Base-by-base conservation (phyloP, 2,888 invertebrate species). In the Xylocampa areola region DNA sequence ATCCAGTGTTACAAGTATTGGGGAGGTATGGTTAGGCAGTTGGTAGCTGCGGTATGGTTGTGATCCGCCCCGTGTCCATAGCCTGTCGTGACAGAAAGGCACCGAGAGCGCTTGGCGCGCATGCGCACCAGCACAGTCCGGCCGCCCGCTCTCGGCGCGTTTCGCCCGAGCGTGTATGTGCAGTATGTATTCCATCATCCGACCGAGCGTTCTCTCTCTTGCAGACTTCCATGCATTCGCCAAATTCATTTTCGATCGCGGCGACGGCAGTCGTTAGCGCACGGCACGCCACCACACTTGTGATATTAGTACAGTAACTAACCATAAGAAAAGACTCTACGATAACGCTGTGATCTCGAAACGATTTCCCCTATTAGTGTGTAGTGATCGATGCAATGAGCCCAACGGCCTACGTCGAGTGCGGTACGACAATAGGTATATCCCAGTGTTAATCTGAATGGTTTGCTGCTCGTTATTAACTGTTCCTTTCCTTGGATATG, bases 181-280 rank as follows among this genome's bases (percentile, higher is more conserved):
- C 52, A 61, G 60, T 72, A 66, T 77, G 58, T 62, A 73, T 73
- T 75, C 76, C 76, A 77, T 83, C 78, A 81, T 82, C 85, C 84
- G 86, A 87, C 83, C 82, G 82, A 84, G 87, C 84, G 81, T 88
- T 91, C 82, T 92, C 88, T 93, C 88, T 91, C 95, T 96, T 96
- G 94, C 96, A 96, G 96, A 96, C 96, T 96, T 96, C 96, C 96
- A 95, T 95, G 95, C 95, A 93, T 95, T 96, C 95, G 96, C 96
- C 95, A 95, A 95, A 95, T 94, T 95, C 94, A 95, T 96, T 95
- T 96, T 96, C 95, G 87, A 84, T 83, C 88, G 91, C 95, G 94
- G 95, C 94, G 95, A 92, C 91, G 93, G 89, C 85, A 84, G 91
- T 90, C 92, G 94, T 82, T 93, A 94, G 94, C 94, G 90, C 89